Evolutionary conservation across 2,797 vertebrate species (phyloP).

Genomic region (Denticeps clupeoides): DNA sequence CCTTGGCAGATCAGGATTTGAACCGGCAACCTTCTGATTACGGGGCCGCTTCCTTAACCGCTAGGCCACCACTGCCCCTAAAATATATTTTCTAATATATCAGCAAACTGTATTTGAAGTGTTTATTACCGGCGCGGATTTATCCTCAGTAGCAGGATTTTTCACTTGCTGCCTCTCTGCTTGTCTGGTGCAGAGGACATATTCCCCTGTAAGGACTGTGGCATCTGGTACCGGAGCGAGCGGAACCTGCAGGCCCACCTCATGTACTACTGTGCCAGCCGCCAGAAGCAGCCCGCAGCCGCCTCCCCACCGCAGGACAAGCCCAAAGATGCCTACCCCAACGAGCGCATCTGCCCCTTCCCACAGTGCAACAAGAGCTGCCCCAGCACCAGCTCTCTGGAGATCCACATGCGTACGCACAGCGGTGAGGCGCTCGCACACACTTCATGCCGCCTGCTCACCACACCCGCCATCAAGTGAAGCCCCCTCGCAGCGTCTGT

Average conservation of each 20-base stretch:
- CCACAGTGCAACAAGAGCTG: constrained; percentile 97
- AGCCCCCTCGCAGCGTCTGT: no score
- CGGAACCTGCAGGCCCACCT: constrained; percentile 93
- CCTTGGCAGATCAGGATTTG: no score
- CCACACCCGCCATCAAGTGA: not conserved
- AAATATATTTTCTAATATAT: no score
- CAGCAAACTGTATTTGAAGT: no score
- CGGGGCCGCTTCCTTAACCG: no score
- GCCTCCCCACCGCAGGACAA: constrained; percentile 71
- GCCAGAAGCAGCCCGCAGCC: constrained; percentile 66
- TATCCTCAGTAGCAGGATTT: no score
- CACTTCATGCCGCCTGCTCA: not conserved
- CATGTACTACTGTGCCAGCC: constrained; percentile 93
- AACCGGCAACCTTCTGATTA: no score
- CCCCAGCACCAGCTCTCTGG: constrained; percentile 92
- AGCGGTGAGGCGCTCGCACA: constrained; percentile 64
- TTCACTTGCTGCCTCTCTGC: not conserved
- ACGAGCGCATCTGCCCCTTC: constrained; percentile 87
- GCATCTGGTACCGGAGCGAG: constrained; percentile 96
- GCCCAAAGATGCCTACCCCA: constrained; percentile 83
- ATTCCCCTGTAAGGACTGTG: constrained; percentile 94
- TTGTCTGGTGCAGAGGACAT: constrained; percentile 73
- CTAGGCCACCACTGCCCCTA: no score
- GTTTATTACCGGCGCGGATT: no score
- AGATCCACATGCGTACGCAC: constrained; percentile 97